Percentiles rank a stretch among this genome's conserved stretches.
Conservation (phyloP, 2,888 invertebrate species). For the Rapana venosa region DNA sequence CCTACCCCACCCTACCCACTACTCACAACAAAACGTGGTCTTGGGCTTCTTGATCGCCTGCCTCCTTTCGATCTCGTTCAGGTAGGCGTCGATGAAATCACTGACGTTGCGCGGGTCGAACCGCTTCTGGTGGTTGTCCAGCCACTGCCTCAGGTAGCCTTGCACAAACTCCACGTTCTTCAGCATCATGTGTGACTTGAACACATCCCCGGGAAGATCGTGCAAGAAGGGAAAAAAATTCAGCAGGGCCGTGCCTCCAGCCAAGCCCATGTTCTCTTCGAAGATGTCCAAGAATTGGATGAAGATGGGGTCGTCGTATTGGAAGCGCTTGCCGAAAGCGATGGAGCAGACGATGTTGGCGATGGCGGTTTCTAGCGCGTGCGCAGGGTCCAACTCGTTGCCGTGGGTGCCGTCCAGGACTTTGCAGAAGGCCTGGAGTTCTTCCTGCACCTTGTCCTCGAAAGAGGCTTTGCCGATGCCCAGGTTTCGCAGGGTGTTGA, state of each 20-base stretch:
- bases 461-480: constrained; percentile 58
- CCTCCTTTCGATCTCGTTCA: constrained; percentile 54
- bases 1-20: background rate
- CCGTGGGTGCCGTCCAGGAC: constrained; percentile 49
- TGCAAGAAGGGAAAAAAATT: constrained; percentile 56
- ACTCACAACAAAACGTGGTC: constrained; percentile 55
- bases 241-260: constrained; percentile 52
- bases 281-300: constrained; percentile 53
- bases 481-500: constrained; percentile 54
- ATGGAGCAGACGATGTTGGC: constrained; percentile 62
- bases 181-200: constrained; percentile 49
- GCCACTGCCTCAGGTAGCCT: constrained; percentile 47
- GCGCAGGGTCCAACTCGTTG: constrained; percentile 51
- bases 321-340: constrained; percentile 58
- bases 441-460: constrained; percentile 56
- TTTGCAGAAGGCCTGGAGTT: constrained; percentile 51
- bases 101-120: constrained; percentile 50
- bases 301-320: constrained; percentile 59
- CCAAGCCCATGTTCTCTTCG: constrained; percentile 54
- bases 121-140: constrained; percentile 49
- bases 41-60: constrained; percentile 49
- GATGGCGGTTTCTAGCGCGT: constrained; percentile 53
- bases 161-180: constrained; percentile 55
- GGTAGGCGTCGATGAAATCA: constrained; percentile 64
- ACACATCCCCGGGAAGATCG: constrained; percentile 55